Evolutionary conservation across 2,797 vertebrate genomes (phyloP).

Genomic region (Oryzias dopingdopingensis): DNA sequence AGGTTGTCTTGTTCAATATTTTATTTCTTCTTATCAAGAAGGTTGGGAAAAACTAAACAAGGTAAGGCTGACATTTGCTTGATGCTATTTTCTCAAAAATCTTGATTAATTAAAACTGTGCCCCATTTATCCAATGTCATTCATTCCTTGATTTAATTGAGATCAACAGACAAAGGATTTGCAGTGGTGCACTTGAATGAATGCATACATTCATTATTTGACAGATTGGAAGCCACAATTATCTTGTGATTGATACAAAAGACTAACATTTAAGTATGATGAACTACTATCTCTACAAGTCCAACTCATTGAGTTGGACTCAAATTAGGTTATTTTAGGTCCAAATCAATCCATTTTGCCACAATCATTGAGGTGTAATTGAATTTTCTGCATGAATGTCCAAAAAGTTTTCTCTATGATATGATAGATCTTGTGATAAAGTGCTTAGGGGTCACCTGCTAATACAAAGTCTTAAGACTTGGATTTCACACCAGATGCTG

Average conservation of each 20-base stretch:
- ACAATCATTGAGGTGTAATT: no score
- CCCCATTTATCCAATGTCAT: conserved; percentile 33
- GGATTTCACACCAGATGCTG: no score
- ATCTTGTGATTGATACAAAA: background rate
- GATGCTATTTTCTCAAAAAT: conserved; percentile 41
- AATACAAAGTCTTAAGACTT: no score
- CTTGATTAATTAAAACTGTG: conserved; percentile 38
- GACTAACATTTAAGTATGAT: no score
- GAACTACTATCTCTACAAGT: no score
- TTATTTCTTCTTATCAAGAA: conserved; percentile 12
- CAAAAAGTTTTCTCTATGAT: no score
- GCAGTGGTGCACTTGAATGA: conserved; percentile 37
- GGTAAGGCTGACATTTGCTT: conserved; percentile 53
- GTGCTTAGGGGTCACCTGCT: no score
- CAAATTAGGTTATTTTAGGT: no score
- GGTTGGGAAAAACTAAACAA: conserved; percentile 48
- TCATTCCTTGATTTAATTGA: conserved; percentile 31
- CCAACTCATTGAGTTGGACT: no score
- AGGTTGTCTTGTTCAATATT: background rate
- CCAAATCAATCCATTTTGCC: no score
- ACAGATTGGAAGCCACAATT: conserved; percentile 29
- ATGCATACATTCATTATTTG: conserved; percentile 30
- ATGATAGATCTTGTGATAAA: no score
- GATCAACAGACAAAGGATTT: conserved; percentile 27
- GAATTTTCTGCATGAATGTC: no score